Percentiles rank a stretch among this genome's conserved stretches.
Conservation (phyloP, 2,888 invertebrate genomes). For the Epinotia bilunana region DNA sequence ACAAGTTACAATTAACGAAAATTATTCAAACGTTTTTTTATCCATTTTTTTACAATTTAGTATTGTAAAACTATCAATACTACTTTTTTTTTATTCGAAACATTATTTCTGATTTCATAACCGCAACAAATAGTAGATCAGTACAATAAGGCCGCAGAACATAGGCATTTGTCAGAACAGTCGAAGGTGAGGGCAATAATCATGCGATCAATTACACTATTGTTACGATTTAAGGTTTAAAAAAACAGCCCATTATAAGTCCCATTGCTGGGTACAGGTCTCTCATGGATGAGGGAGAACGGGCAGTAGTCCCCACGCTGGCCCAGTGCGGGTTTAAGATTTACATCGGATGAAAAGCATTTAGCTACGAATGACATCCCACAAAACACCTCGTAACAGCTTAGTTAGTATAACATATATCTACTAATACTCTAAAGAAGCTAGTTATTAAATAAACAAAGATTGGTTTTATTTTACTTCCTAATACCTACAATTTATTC, state of each 20-base stretch:
- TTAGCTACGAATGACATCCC: neutral
- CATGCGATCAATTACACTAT: neutral
- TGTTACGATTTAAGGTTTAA: neutral
- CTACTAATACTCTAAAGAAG: neutral
- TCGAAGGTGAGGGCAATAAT: neutral
- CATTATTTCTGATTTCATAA: neutral
- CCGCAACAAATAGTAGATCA: neutral
- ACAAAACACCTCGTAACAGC: neutral
- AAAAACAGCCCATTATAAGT: too few relatives aligned
- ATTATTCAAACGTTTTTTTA: neutral
- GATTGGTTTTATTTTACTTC: neutral
- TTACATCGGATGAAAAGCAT: neutral
- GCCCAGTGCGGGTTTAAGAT: neutral
- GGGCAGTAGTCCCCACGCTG: too few relatives aligned
- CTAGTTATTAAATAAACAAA: neutral
- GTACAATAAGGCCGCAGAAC: neutral
- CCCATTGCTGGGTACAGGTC: too few relatives aligned
- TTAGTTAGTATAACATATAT: too few relatives aligned
- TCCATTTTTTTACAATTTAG: too few relatives aligned
- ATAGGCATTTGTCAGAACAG: neutral
- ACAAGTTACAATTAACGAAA: slow-evolving; percentile 6
- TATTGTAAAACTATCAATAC: neutral
- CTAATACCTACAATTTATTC: slow-evolving; percentile 9
- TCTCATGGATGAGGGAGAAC: too few relatives aligned
- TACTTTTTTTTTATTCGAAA: neutral